Evolutionary conservation across 2,797 vertebrate genomes (phyloP), one percentile per base, ranked within the genome.

Genomic region (Pyrocephalus nanus): DNA sequence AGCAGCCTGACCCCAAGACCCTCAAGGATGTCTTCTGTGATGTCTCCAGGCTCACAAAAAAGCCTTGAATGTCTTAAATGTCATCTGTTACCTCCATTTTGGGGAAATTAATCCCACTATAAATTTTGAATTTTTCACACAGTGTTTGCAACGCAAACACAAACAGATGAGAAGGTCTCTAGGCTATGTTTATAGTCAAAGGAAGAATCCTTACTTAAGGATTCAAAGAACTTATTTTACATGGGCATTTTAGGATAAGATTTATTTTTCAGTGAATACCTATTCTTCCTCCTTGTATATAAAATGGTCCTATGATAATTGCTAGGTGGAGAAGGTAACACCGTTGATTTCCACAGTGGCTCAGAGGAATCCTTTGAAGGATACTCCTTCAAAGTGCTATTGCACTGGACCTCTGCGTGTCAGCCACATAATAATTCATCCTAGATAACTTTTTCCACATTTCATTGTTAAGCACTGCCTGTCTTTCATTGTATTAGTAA

Each of bases 361-460:
- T 86, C 8, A 47, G 21, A 66, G 15, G 15, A 83, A 10, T 45
- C 20, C 45, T 22, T 45, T 45, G 20, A 45, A 22, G 20, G 9
- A 45, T 45, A 45, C 8, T 38, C 8, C 12, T 58, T 70, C 51
- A 53, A 90, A 83, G 16, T 38, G n/a, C 4, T 83, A 9, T 42
- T 57, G 20, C 30, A 30, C 3, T 66, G 4, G 5, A 8, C n/a
- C 12, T 80, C 29, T 57, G 7, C 6, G 54, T 61, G 21, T n/a
- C 11, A 66, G 21, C 3, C n/a, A 54, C 7, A 9, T 45, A 70
- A 53, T 45, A 40, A 62, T 74, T 47, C 9, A 23, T 22, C 13
- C 10, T 62, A 0, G 0, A 17, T n/a, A 40, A 62, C 2, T 0
- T 71, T 77, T 6, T 1, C 4, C 8, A 10, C 7, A 22, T 38